Conservation (phyloP, 2,113 vertebrate species). For the Gracilinanus agilis region DNA sequence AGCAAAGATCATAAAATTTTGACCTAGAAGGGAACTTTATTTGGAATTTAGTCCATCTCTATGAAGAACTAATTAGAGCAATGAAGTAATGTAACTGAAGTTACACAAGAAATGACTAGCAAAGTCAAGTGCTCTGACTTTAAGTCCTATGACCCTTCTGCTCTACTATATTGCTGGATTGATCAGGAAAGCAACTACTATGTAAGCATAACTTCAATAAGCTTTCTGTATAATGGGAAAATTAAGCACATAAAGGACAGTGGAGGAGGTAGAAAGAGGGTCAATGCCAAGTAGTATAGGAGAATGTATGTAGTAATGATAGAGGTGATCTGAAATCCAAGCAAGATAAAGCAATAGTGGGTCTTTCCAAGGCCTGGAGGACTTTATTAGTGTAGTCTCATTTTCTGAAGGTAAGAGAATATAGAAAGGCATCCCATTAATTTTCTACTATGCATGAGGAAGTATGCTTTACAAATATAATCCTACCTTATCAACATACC, state of each 20-base stretch:
- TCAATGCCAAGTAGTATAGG: too few species aligned
- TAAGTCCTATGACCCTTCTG: neutral
- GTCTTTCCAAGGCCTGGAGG: too few species aligned
- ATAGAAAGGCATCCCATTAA: neutral
- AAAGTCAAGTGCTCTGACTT: neutral
- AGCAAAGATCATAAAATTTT: neutral
- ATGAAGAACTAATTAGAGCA: neutral
- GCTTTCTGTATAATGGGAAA: too few species aligned
- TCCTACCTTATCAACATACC: neutral
- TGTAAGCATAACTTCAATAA: too few species aligned
- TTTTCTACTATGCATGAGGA: neutral
- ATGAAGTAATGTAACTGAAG: neutral
- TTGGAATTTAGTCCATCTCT: neutral
- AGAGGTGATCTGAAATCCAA: neutral
- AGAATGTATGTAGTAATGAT: neutral
- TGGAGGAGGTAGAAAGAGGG: too few species aligned
- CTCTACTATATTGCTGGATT: neutral
- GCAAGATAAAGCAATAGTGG: neutral
- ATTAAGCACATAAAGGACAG: too few species aligned
- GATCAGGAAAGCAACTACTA: too few species aligned
- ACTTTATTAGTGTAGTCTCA: neutral
- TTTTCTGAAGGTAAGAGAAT: neutral
- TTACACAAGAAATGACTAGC: neutral
- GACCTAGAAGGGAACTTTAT: neutral
- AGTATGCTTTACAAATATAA: neutral